Conservation (phyloP, 2,888 invertebrate species). For the Andrena trimmerana region DNA sequence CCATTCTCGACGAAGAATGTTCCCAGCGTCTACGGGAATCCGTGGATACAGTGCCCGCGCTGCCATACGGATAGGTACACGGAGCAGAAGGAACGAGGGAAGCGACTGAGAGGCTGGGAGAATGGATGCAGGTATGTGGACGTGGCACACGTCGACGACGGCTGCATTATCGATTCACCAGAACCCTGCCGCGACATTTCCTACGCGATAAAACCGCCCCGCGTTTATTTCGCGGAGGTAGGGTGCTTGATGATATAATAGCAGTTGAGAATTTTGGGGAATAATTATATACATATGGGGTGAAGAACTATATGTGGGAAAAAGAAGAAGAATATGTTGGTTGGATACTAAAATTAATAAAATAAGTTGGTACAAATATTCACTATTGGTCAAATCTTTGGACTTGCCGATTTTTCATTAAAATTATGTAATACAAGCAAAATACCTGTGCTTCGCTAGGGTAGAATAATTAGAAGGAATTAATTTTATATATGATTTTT, state of each 20-base stretch:
- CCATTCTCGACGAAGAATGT: slow-evolving; percentile 57
- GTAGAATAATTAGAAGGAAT: too few species aligned
- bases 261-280: background rate
- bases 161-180: slow-evolving; percentile 53
- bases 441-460: too few species aligned
- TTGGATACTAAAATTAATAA: too few species aligned
- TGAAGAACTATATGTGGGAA: too few species aligned
- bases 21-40: slow-evolving; percentile 54
- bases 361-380: too few species aligned
- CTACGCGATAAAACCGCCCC: slow-evolving; percentile 37
- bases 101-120: slow-evolving; percentile 31
- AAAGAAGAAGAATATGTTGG: too few species aligned
- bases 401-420: too few species aligned
- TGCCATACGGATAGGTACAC: slow-evolving; percentile 9
- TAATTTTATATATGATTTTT: too few species aligned
- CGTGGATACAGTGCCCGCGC: slow-evolving; percentile 36
- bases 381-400: too few species aligned
- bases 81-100: slow-evolving; percentile 12
- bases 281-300: background rate
- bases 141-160: slow-evolving; percentile 38
- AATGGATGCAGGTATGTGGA: slow-evolving; percentile 46
- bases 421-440: too few species aligned
- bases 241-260: slow-evolving; percentile 5
- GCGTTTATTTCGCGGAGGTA: slow-evolving; percentile 16
- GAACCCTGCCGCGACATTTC: slow-evolving; percentile 42